Percentiles rank a stretch among this genome's conserved stretches.
Conservation (phyloP, 2,797 vertebrate genomes). For the Okamejei kenojei region DNA sequence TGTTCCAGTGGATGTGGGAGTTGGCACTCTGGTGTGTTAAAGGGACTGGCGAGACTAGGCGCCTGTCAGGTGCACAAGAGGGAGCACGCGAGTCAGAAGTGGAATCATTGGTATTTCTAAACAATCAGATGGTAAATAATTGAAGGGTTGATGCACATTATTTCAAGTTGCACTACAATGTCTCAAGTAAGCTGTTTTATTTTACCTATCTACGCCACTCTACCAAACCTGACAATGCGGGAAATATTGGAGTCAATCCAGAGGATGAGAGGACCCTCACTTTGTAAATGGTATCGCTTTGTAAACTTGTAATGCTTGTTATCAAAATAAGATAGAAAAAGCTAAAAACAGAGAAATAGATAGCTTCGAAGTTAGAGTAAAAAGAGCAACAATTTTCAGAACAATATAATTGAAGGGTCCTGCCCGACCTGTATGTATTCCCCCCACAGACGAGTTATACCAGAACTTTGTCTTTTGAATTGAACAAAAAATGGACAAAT, state of each 20-base stretch:
- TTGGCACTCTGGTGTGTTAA: too few species aligned
- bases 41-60: too few species aligned
- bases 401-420: not conserved
- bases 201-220: not conserved
- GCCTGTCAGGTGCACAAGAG: too few species aligned
- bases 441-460: too few species aligned
- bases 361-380: not conserved
- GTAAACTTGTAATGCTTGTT: not conserved
- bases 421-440: too few species aligned
- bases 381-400: not conserved
- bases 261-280: not conserved
- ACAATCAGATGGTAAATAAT: too few species aligned
- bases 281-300: not conserved
- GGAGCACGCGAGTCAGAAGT: too few species aligned
- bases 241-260: not conserved
- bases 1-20: too few species aligned
- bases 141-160: not conserved
- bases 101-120: too few species aligned
- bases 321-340: not conserved
- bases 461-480: too few species aligned
- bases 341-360: not conserved
- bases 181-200: slow-evolving; percentile 4
- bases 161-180: not conserved
- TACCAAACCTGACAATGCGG: not conserved
- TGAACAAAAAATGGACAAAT: too few species aligned